phyloP scores from a whole-genome alignment of 2,113 vertebrate genomes.

The Benthochromis sp. region DNA sequence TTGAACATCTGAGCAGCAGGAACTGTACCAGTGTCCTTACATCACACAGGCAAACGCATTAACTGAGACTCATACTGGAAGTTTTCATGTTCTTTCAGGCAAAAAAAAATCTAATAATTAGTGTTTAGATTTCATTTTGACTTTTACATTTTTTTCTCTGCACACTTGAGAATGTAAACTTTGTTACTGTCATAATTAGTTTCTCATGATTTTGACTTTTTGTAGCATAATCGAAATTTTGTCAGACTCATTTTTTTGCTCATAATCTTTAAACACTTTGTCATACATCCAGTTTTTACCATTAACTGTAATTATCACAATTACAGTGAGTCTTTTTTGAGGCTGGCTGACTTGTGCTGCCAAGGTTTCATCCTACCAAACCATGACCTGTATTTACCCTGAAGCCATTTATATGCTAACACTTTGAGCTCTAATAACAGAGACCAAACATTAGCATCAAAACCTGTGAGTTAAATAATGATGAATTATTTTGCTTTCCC shows the following conservation, averaged over 20 bases:
- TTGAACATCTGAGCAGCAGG: neutral
- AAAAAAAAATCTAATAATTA: neutral
- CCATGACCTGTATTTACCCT: neutral
- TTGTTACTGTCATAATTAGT: neutral
- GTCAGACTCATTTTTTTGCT: neutral
- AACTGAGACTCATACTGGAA: neutral
- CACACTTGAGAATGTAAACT: neutral
- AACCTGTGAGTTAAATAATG: neutral
- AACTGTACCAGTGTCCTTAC: neutral
- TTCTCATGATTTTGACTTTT: neutral
- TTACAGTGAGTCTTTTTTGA: neutral
- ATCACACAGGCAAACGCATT: neutral
- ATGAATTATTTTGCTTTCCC: neutral
- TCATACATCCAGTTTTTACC: neutral
- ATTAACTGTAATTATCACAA: neutral
- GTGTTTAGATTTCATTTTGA: neutral
- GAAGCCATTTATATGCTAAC: neutral
- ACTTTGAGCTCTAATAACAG: neutral
- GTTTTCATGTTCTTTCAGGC: accelerated
- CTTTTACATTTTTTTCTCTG: neutral
- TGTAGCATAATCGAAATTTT: accelerated
- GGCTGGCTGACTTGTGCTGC: neutral
- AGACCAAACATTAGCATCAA: neutral
- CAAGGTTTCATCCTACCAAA: neutral
- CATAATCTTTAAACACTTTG: neutral